Evolutionary conservation across 1,140 invertebrate genomes (phyloP).

Genomic region (Aradophagus sp.): DNA sequence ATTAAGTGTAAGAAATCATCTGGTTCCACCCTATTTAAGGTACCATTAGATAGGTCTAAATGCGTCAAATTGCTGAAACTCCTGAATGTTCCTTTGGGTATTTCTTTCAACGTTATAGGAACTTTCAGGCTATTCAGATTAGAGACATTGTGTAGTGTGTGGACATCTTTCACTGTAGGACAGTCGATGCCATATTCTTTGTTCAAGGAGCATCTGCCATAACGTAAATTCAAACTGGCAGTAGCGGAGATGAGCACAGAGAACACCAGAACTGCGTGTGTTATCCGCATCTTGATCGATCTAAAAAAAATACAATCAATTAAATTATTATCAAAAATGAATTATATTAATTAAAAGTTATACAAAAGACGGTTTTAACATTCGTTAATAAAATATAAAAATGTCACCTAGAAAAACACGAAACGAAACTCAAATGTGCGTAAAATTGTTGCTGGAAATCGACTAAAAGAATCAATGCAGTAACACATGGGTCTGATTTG

Average conservation of each 20-base stretch:
- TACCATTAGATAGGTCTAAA: slow-evolving; percentile 64
- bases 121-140: slow-evolving; percentile 57
- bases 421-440: too few species aligned
- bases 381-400: too few species aligned
- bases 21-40: slow-evolving; percentile 59
- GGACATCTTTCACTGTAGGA: slow-evolving; percentile 63
- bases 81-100: slow-evolving; percentile 50
- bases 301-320: slow-evolving; percentile 52
- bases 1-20: slow-evolving; percentile 57
- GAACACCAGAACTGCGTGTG: slow-evolving; percentile 11
- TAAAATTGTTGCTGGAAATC: too few species aligned
- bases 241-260: slow-evolving; percentile 55
- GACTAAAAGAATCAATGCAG: too few species aligned
- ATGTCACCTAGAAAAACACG: too few species aligned
- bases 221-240: slow-evolving; percentile 34
- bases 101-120: slow-evolving; percentile 7
- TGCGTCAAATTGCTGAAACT: slow-evolving; percentile 61
- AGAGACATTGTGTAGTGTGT: slow-evolving; percentile 55
- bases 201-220: slow-evolving; percentile 56
- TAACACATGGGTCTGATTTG: too few species aligned
- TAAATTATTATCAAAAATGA: neutral
- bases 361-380: too few species aligned
- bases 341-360: neutral
- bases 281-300: slow-evolving; percentile 60
- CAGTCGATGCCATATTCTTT: slow-evolving; percentile 58